Evolutionary conservation across 2,797 vertebrate species (phyloP).

Genomic region (Rallus crepitans): DNA sequence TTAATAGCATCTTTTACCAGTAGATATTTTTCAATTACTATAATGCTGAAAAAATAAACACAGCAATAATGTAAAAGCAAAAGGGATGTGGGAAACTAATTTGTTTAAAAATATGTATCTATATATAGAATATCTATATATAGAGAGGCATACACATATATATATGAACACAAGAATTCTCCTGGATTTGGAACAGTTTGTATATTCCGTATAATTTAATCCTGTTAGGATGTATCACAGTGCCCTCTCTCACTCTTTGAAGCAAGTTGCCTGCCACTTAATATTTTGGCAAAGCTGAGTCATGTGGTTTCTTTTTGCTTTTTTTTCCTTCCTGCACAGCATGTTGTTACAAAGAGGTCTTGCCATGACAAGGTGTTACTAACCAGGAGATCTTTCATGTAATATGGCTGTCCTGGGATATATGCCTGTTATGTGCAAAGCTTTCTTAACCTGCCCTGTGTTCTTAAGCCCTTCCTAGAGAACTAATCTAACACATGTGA

Average conservation of each 20-base stretch:
- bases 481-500: neutral
- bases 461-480: neutral
- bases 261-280: neutral
- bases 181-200: neutral
- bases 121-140: neutral
- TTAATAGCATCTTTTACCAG: constrained; percentile 78
- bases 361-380: neutral
- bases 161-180: neutral
- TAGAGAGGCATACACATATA: neutral
- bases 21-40: constrained; percentile 77
- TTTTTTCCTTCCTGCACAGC: neutral
- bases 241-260: neutral
- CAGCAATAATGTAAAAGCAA: constrained; percentile 58
- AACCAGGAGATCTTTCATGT: neutral
- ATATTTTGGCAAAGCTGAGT: neutral
- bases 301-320: neutral
- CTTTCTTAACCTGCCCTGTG: neutral
- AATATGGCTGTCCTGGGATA: neutral
- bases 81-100: constrained; percentile 45
- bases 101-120: constrained; percentile 14
- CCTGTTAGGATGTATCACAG: neutral
- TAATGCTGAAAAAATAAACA: constrained; percentile 76
- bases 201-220: constrained; percentile 53
- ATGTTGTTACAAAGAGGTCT: constrained; percentile 21
- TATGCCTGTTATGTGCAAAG: neutral